Evolutionary conservation across 2,797 vertebrate genomes (phyloP).

Genomic region (Esox masquinongy): DNA sequence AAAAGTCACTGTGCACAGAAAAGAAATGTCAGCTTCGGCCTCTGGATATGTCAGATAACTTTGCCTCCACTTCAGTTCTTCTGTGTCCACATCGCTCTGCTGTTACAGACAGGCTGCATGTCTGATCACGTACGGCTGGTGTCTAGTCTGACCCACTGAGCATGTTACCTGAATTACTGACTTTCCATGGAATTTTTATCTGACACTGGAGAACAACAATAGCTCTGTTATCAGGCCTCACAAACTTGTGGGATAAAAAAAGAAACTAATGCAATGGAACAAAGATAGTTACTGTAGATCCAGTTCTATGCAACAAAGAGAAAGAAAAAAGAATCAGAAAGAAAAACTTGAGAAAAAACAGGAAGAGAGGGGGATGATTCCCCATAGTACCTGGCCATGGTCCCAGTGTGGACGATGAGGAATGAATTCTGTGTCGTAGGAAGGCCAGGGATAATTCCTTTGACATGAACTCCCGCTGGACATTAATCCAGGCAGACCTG

Average conservation of each 20-base stretch:
- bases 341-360: conserved; percentile 18
- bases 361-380: conserved; percentile 38
- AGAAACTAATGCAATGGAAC: conserved; percentile 2
- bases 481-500: conserved; percentile 48
- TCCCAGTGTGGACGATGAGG: conserved; percentile 57
- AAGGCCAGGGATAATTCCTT: conserved; percentile 59
- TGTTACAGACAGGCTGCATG: conserved; percentile 49
- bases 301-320: conserved; percentile 14
- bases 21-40: conserved; percentile 14
- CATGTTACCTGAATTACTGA: conserved; percentile 33
- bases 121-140: conserved; percentile 51
- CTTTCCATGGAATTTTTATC: conserved; percentile 32
- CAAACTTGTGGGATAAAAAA: not conserved
- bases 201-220: conserved; percentile 26
- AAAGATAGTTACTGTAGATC: not conserved
- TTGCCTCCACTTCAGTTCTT: conserved; percentile 19
- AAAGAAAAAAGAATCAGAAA: not conserved
- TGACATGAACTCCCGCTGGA: conserved; percentile 47
- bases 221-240: conserved; percentile 13
- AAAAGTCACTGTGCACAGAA: conserved; percentile 11
- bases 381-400: conserved; percentile 69
- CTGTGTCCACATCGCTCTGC: conserved; percentile 35
- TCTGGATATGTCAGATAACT: not conserved
- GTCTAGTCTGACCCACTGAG: conserved; percentile 10
- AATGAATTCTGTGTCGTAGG: conserved; percentile 66